phyloP scores from a whole-genome alignment of 2,797 vertebrate genomes.

The Steatocranus sp. region DNA sequence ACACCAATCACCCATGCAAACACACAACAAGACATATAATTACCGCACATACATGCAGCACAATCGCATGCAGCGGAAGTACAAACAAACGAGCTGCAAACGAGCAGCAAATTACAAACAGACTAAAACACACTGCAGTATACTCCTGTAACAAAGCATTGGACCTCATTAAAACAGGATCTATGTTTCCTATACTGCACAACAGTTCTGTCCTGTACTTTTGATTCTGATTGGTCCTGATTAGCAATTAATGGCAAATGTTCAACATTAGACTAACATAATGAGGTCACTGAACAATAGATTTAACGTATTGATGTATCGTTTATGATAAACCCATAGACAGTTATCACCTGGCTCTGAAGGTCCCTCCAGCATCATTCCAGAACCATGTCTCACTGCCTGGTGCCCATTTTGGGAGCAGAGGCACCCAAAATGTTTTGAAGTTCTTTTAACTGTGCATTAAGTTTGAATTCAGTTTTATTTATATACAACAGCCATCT shows the following conservation, averaged over 20 bases:
- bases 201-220: rapidly evolving
- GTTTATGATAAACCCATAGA: background rate
- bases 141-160: background rate
- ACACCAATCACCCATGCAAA: background rate
- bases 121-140: background rate
- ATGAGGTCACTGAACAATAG: background rate
- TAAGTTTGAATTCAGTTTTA: background rate
- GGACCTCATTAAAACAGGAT: background rate
- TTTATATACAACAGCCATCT: background rate
- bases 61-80: background rate
- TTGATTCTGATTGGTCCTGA: background rate
- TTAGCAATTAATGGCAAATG: rapidly evolving
- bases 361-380: background rate
- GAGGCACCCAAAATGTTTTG: background rate
- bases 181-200: background rate
- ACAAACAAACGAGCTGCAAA: background rate
- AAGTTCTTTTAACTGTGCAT: background rate
- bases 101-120: background rate
- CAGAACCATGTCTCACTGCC: rapidly evolving
- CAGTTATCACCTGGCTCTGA: background rate
- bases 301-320: background rate
- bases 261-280: background rate
- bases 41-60: background rate
- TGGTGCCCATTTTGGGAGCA: background rate
- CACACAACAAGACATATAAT: background rate